A percentile compares a stretch with the other conserved stretches of the same genome.
These are phyloP conservation scores for Stenurella melanura DNA, from an alignment of 2,888 invertebrate genomes.

Conservation along the genomic window DNA sequence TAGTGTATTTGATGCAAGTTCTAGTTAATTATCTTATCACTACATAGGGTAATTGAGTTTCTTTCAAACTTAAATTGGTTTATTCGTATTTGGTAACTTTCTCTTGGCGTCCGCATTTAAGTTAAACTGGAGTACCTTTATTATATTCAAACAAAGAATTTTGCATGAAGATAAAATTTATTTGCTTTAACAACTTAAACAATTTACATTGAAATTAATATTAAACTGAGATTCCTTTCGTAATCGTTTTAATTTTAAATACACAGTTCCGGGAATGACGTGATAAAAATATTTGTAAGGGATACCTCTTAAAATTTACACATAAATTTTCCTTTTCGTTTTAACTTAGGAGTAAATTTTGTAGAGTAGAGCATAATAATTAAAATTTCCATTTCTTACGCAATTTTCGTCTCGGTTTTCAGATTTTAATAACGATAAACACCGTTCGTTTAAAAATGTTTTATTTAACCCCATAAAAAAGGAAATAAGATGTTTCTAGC, in stretches of 20 bases:
- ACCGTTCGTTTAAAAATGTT: slow-evolving; percentile 49
- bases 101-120: slow-evolving; percentile 53
- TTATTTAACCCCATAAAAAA: slow-evolving; percentile 44
- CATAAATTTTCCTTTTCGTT: slow-evolving; percentile 26
- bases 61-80: slow-evolving; percentile 72
- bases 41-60: slow-evolving; percentile 71
- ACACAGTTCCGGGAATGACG: slow-evolving; percentile 14
- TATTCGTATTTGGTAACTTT: slow-evolving; percentile 70
- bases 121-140: slow-evolving; percentile 52
- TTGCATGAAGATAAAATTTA: slow-evolving; percentile 48
- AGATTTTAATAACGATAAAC: slow-evolving; percentile 55
- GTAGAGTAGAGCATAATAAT: slow-evolving; percentile 48
- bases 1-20: slow-evolving; percentile 57
- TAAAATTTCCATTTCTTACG: slow-evolving; percentile 49
- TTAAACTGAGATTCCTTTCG: slow-evolving; percentile 41
- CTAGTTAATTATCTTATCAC: slow-evolving; percentile 69
- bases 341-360: slow-evolving; percentile 44
- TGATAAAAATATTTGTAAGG: slow-evolving; percentile 27
- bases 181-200: slow-evolving; percentile 44
- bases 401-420: slow-evolving; percentile 50
- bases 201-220: slow-evolving; percentile 53
- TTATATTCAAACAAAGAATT: slow-evolving; percentile 52
- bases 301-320: slow-evolving; percentile 27
- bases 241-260: slow-evolving; percentile 29
- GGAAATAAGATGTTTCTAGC: slow-evolving; percentile 45